Base-by-base conservation (phyloP, 2,113 vertebrate genomes). In the Psittacara wagleri region DNA sequence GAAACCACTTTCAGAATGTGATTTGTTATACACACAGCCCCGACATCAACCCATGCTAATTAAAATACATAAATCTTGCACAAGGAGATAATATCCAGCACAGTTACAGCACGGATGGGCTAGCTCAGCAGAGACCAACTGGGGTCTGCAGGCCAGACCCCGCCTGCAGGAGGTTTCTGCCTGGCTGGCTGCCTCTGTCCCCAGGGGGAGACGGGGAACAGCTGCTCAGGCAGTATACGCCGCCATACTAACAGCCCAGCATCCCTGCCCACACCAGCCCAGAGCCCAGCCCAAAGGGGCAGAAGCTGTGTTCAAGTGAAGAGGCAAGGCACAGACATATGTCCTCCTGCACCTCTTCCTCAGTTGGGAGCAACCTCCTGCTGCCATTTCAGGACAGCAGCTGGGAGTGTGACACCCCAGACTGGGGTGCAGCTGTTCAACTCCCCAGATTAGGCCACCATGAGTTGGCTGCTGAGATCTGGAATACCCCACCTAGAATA, bases 191-290 rank as follows among this genome's bases (percentile, higher is more conserved):
- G 31, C 27, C 62, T 48, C 33, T 68, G 69, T 79, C 9, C 24
- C 11, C 9, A 0, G 1, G 23, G 51, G 70, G 35, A 87, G 62
- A 29, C 11, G 39, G 22, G 43, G 39, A 82, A 14, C 57, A 88
- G 57, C 70, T 88, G 75, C 67, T 85, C 25, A 39, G 35, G 73
- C 61, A 63, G 37, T 0, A 0, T 6, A 17, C 0, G 0, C 25
- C 0, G 0, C 25, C 7, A 13, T 6, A 16, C 3, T 3, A 25
- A 41, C 57, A 76, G 67, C 29, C 25, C 29, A 13, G 33, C 29
- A 25, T 10, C 63, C 57, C 76, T 27, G 20, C 57, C 62, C 44
- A 52, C 0, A 0, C 68, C 39, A 23, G 44, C 14, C 77, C 67
- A 64, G 72, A 76, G 43, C 82, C 35, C 33, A 43, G 0, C 43